Evolutionary conservation across 2,113 vertebrate species (phyloP).

Genomic region (Austrofundulus limnaeus): DNA sequence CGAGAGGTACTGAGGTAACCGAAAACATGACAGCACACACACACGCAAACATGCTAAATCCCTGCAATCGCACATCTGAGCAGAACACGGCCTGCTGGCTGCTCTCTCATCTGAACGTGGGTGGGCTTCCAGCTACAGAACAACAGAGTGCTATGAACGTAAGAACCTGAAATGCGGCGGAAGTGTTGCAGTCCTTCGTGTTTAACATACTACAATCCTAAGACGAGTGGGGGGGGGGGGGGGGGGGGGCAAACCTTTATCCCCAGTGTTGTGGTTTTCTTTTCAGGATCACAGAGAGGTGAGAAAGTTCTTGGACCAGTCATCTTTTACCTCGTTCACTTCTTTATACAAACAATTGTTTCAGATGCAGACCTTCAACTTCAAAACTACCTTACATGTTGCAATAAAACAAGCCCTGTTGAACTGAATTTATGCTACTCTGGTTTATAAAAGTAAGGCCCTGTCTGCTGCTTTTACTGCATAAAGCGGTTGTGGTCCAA

Average conservation of each 20-base stretch:
- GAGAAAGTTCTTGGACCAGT: slow-evolving; percentile 59
- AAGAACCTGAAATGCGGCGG: slow-evolving; percentile 73
- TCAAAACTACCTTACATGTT: slow-evolving; percentile 30
- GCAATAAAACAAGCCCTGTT: slow-evolving; percentile 8
- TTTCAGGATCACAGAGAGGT: slow-evolving; percentile 71
- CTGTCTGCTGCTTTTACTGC: slow-evolving; percentile 28
- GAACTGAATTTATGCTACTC: too few relatives aligned
- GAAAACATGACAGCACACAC: slow-evolving; percentile 65
- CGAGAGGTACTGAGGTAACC: slow-evolving; percentile 71
- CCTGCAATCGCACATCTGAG: slow-evolving; percentile 51
- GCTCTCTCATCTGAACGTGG: slow-evolving; percentile 31
- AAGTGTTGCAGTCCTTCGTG: slow-evolving; percentile 79
- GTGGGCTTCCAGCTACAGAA: slow-evolving; percentile 35
- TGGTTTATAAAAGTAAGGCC: slow-evolving; percentile 12
- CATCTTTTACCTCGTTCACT: background rate
- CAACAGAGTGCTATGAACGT: slow-evolving; percentile 39
- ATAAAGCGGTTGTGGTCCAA: slow-evolving; percentile 41
- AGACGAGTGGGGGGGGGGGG: too few relatives aligned
- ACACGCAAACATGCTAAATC: slow-evolving; percentile 63
- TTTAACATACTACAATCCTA: slow-evolving; percentile 70
- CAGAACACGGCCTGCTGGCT: slow-evolving; percentile 28
- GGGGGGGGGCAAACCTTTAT: slow-evolving; percentile 58
- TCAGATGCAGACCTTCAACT: slow-evolving; percentile 21
- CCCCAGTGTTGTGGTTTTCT: slow-evolving; percentile 61
- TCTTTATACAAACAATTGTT: background rate